Conservation (phyloP, 2,888 invertebrate genomes). For the Augiades crinisus region DNA sequence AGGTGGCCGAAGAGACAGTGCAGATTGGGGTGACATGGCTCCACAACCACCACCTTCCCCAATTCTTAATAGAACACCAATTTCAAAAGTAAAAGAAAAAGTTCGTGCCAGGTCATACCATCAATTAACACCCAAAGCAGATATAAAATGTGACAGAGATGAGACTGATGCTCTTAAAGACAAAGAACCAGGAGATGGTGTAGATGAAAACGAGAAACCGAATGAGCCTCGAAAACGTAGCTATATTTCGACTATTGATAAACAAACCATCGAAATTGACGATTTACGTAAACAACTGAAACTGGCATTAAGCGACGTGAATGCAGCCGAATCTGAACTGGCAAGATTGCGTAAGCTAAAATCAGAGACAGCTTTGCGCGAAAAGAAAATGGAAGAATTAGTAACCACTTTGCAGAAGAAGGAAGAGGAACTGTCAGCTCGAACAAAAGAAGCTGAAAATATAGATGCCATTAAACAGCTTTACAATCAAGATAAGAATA, state of each 20-base stretch:
- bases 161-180: constrained; percentile 79
- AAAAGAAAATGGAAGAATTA: constrained; percentile 89
- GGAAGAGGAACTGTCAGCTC: constrained; percentile 87
- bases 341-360: constrained; percentile 86
- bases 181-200: constrained; percentile 57
- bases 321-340: constrained; percentile 87
- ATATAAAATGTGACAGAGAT: constrained; percentile 78
- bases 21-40: constrained; percentile 89
- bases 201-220: constrained; percentile 73
- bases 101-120: constrained; percentile 80
- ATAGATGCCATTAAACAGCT: constrained; percentile 82
- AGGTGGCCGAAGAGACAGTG: constrained; percentile 89
- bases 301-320: constrained; percentile 82
- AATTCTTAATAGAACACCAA: constrained; percentile 82
- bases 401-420: constrained; percentile 88
- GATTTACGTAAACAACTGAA: constrained; percentile 87
- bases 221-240: constrained; percentile 76
- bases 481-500: constrained; percentile 83
- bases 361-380: constrained; percentile 85
- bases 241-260: constrained; percentile 81
- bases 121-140: constrained; percentile 73
- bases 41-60: constrained; percentile 79
- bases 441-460: constrained; percentile 86
- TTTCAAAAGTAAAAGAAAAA: constrained; percentile 77
- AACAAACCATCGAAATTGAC: constrained; percentile 85